Evolutionary conservation across 2,888 invertebrate species (phyloP).

Genomic region (Eupithecia abbreviata): DNA sequence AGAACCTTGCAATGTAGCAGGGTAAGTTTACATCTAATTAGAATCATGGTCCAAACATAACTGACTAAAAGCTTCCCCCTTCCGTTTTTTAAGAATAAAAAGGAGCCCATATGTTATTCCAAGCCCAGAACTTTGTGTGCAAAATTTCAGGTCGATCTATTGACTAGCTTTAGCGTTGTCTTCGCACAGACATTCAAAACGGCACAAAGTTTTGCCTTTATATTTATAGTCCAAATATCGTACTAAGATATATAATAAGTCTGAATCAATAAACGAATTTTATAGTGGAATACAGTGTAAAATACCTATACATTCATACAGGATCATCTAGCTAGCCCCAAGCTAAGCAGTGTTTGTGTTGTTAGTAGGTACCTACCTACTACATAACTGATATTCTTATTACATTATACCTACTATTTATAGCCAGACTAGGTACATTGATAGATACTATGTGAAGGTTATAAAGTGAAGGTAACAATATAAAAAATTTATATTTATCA

Average conservation of each 20-base stretch:
- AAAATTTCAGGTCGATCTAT: neutral
- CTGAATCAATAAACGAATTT: too few species aligned
- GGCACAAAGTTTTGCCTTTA: neutral
- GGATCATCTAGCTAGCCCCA: too few species aligned
- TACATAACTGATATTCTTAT: too few species aligned
- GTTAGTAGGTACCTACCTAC: too few species aligned
- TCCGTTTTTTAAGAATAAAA: neutral
- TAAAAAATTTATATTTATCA: neutral
- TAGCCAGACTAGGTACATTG: too few species aligned
- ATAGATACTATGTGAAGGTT: neutral
- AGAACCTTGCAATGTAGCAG: constrained; percentile 48
- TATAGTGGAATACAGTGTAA: too few species aligned
- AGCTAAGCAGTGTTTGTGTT: too few species aligned
- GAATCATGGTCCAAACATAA: neutral
- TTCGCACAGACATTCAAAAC: neutral
- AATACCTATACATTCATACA: too few species aligned
- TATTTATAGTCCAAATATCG: too few species aligned
- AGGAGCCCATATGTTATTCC: neutral
- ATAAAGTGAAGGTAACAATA: neutral
- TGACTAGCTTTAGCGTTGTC: neutral
- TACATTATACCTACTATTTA: too few species aligned
- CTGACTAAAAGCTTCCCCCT: neutral
- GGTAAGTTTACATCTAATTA: constrained; percentile 28
- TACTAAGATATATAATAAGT: too few species aligned
- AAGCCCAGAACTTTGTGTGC: neutral